Conservation (phyloP, 1,140 invertebrate species). For the Nylanderia fulva region DNA sequence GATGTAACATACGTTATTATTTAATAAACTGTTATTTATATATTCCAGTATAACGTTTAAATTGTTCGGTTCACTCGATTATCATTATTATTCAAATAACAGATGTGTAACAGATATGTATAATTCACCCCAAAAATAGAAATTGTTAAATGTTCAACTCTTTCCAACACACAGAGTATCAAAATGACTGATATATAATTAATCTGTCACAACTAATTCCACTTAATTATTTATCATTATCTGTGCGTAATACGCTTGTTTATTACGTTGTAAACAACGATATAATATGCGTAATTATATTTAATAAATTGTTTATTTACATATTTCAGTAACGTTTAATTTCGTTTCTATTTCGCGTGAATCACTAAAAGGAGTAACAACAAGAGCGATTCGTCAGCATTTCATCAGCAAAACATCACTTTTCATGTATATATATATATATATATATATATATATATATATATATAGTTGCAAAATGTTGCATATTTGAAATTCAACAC, state of each 20-base stretch:
- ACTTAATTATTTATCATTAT: background rate
- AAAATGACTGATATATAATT: background rate
- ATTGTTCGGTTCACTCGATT: background rate
- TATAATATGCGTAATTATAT: background rate
- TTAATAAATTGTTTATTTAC: constrained; percentile 11
- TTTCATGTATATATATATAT: no score
- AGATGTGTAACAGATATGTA: background rate
- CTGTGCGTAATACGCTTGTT: background rate
- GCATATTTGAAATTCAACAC: constrained; percentile 19
- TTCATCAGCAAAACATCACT: constrained; percentile 3
- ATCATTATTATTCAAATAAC: background rate
- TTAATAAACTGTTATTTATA: no score
- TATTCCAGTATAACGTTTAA: no score
- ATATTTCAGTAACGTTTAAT: background rate
- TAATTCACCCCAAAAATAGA: background rate
- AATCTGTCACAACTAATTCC: background rate
- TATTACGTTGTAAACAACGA: background rate
- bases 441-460: no score
- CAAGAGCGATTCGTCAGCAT: constrained; percentile 17
- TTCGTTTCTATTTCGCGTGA: constrained; percentile 2
- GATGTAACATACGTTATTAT: no score
- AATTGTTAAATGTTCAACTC: background rate
- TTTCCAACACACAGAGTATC: background rate
- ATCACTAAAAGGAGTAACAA: background rate
- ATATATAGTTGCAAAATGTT: background rate